Evolutionary conservation across 2,888 invertebrate genomes (phyloP), one percentile per base, ranked within the genome.

Genomic region (Epinotia nisella): DNA sequence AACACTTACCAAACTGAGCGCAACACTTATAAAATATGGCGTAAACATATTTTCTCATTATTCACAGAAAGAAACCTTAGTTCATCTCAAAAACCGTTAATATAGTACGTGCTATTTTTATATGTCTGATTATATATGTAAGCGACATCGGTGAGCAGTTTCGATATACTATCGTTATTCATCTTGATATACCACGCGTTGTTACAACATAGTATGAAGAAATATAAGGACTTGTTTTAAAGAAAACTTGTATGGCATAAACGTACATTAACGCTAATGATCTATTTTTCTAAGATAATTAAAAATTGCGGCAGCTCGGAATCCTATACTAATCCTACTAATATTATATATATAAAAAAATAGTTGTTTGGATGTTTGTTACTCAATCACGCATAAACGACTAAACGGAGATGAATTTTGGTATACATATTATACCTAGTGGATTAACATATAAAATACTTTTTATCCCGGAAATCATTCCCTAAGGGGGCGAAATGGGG

Each of bases 181-280:
- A 73, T 73, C 73, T 62, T 29, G 69, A 73, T 73, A 73, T 58
- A n/a, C 19, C 73, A 73, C 73, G 73, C 9, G 51, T 13, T 5
- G 7, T 73, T 62, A 35, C 73, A 17, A 62, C 62, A 73, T 58
- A 41, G n/a, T 64, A 17, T 61, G 35, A 11, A 24, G 41, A 56
- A 76, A n/a, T 59, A 51, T 17, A 56, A 49, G n/a, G 13, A 35
- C 5, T 11, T 35, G 15, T 13, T 13, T 19, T 4, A 19, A 35
- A 60, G 1, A 9, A n/a, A 9, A 60, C 39, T 60, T 60, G 19
- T 21, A 5, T 35, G n/a, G 10, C 13, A 9, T 49, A 49, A 49
- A 5, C 49, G n/a, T 1, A 49, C 49, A 49, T 49, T 49, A n/a
- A 3, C 45, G 45, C 45, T 45, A 45, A 45, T 45, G 45, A 35